Evolutionary conservation across 2,797 vertebrate genomes (phyloP), one percentile per base, ranked within the genome.

Genomic region (Chromobotia macracanthus): DNA sequence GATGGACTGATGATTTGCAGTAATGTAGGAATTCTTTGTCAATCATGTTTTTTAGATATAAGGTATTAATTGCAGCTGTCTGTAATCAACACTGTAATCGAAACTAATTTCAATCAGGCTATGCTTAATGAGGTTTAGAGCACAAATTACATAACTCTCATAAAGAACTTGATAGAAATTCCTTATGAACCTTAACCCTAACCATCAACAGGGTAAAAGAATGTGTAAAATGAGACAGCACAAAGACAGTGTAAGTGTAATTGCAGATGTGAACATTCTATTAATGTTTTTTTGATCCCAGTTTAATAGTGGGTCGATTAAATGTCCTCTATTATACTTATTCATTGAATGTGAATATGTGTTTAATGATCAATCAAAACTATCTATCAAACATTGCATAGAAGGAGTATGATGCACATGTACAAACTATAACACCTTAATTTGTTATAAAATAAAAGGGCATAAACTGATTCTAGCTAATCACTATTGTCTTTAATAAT

Each of bases 401-500:
- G 21, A 25, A 56, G 3, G 15, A 25, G 3, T 25, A 28, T 76
- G 16, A 68, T 31, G 38, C 16, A 58, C 35, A 66, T 18, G 53
- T 56, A 10, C 35, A 56, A 75, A 75, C 19, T n/a, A 53, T n/a
- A 68, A 68, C 2, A 55, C 48, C 69, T 61, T 38, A 18, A 35
- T 12, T 77, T 11, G 44, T 56, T 76, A 38, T 18, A 50, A 35
- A 60, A 48, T 1, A 0, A 35, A 69, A 69, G 28, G 53, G 41
- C 11, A 25, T n/a, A 69, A 50, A 12, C 5, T 16, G 15, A 69
- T 69, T 51, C 18, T 48, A 19, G 50, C 19, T 41, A 19, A 68
- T 61, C 12, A 68, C 38, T 38, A 19, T 50, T 48, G 25, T 61
- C 13, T 13, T 48, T n/a, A 61, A 58, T 77, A 8, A 18, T 35